A percentile compares a stretch with the other conserved stretches of the same genome.
Conservation (phyloP, 1,140 invertebrate genomes). For the Trachelipus rathkii region DNA sequence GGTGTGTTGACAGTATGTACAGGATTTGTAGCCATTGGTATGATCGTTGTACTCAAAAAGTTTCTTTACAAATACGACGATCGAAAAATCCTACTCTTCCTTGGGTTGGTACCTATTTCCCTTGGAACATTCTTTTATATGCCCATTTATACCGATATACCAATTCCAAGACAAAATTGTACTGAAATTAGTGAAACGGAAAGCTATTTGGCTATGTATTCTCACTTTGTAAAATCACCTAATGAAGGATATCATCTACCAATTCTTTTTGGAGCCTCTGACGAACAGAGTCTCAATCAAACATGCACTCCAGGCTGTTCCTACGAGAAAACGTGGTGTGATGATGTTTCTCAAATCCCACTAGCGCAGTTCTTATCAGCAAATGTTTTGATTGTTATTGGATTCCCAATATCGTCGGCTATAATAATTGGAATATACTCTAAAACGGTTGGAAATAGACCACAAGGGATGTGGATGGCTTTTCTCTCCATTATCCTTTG, state of each 20-base stretch:
- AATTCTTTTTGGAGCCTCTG: neutral
- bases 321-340: neutral
- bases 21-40: slow-evolving; percentile 20
- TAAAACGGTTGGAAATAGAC: neutral
- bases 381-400: neutral
- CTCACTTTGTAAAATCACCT: neutral
- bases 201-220: neutral
- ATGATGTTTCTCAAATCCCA: neutral
- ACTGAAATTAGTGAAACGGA: neutral
- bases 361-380: neutral
- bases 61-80: slow-evolving; percentile 29
- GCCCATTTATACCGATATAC: neutral
- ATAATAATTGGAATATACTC: neutral
- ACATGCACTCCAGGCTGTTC: slow-evolving; percentile 1
- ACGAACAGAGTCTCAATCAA: neutral
- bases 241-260: neutral
- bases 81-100: slow-evolving; percentile 21
- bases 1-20: slow-evolving; percentile 14
- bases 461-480: neutral
- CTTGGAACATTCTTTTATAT: slow-evolving; percentile 29
- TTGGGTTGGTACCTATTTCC: slow-evolving; percentile 22
- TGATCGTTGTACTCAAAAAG: slow-evolving; percentile 8
- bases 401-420: neutral
- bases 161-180: slow-evolving; percentile 20
- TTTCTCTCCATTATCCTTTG: neutral